These are phyloP conservation scores for Sturnira hondurensis DNA, from an alignment of 2,113 vertebrate genomes.

Conservation along the genomic window DNA sequence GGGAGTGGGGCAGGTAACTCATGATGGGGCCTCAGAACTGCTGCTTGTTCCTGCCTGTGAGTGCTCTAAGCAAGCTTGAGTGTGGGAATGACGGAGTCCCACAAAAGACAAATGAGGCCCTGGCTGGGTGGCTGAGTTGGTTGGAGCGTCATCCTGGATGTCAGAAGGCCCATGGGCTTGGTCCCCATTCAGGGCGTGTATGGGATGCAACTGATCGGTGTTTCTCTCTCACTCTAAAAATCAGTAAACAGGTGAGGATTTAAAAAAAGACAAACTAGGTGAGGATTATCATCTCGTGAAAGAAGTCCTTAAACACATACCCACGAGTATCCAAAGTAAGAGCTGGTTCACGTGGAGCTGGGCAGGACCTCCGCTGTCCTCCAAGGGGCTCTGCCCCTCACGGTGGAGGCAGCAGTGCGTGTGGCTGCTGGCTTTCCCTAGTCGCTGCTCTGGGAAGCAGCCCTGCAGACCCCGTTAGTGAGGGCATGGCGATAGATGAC, in stretches of 20 bases:
- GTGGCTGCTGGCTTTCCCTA: background rate
- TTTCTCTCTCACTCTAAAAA: no score
- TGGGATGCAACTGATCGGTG: no score
- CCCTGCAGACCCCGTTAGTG: background rate
- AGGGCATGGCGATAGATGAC: accelerated
- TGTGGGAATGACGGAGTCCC: background rate
- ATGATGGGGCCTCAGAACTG: accelerated
- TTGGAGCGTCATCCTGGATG: no score
- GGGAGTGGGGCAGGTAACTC: background rate
- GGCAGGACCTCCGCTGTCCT: accelerated
- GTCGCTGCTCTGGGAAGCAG: background rate
- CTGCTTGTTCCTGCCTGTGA: background rate
- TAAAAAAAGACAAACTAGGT: background rate
- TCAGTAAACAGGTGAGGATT: no score
- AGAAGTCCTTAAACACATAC: background rate
- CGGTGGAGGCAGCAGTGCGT: no score
- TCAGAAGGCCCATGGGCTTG: no score
- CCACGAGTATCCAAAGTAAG: accelerated
- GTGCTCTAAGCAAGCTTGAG: background rate
- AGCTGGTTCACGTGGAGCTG: accelerated
- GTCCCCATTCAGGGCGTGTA: no score
- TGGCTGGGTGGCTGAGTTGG: no score
- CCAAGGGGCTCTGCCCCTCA: background rate
- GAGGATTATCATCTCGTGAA: background rate
- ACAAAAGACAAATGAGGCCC: background rate